Evolutionary conservation across 1,140 invertebrate species (phyloP).

Genomic region (Leptinotarsa defecta): DNA sequence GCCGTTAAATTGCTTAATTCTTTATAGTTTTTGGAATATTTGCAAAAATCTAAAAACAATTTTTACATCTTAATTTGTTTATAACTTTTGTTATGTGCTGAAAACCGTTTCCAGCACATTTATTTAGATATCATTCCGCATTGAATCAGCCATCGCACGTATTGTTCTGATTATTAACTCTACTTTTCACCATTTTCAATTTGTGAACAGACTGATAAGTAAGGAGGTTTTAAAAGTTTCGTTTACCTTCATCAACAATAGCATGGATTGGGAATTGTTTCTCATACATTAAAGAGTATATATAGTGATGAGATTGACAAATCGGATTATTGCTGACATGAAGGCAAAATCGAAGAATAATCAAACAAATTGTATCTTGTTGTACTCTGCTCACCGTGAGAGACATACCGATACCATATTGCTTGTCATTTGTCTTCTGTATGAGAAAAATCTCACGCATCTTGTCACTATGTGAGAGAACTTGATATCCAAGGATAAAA

Average conservation of each 20-base stretch:
- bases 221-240: no score
- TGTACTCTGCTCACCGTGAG: background rate
- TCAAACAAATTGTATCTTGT: background rate
- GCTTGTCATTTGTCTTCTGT: background rate
- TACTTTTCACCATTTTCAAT: no score
- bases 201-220: no score
- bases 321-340: no score
- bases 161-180: no score
- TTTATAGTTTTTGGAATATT: background rate
- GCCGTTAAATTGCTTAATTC: background rate
- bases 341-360: no score
- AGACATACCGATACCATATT: background rate
- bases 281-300: no score
- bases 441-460: conserved; percentile 6
- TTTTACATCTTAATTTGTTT: background rate
- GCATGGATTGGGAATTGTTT: no score
- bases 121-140: background rate
- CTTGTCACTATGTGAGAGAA: background rate
- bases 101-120: background rate
- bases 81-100: background rate
- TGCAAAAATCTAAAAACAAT: background rate
- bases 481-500: background rate
- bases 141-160: background rate
- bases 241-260: no score
- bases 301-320: no score